Base-by-base conservation (phyloP, 2,113 vertebrate species). In the Platycercus adscitus region DNA sequence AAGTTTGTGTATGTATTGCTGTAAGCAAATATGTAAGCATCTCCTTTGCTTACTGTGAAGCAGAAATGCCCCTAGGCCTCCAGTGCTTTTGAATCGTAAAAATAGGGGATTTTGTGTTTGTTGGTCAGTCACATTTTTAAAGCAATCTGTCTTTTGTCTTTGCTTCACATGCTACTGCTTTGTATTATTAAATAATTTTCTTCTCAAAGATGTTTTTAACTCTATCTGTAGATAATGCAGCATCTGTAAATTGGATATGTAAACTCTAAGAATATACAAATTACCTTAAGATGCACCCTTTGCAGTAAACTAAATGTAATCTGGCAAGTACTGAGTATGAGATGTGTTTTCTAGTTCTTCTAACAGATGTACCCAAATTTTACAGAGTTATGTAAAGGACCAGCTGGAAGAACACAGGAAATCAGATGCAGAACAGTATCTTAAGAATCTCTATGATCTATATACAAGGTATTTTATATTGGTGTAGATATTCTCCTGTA, bases 391-490 rank as follows among this genome's bases (percentile, higher is more conserved):
- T 55, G 99, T 99, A 44, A 99, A 97, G 96, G 99, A 99, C 84
- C 99, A 99, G 92, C 98, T 99, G 95, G 99, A 99, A 95, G 99
- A 98, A 94, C 98, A 98, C 56, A 98, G 98, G 86, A 99, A 98
- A 90, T 99, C 98, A 8, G 99, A 99, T 96, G 98, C 99, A 63
- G 99, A 99, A 53, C 99, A 99, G 69, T 99, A 99, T 97, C 99
- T 99, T 92, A 99, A 99, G 97, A 99, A 98, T 98, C 99, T 99
- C 63, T 99, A 99, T 97, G 99, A 99, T 94, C 98, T 99, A 43
- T 99, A 99, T 89, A 99, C 98, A 96, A 98, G 98, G 99, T 99
- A 98, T 95, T 71, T 96, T 53, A 17, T 29, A 44, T 53, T 55
- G 31, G 72, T 73, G 53, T n/a, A 69, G 41, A 10, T 78, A 66